Evolutionary conservation across 2,113 vertebrate genomes (phyloP), one percentile per base, ranked within the genome.

Genomic region (Pseudois nayaur): DNA sequence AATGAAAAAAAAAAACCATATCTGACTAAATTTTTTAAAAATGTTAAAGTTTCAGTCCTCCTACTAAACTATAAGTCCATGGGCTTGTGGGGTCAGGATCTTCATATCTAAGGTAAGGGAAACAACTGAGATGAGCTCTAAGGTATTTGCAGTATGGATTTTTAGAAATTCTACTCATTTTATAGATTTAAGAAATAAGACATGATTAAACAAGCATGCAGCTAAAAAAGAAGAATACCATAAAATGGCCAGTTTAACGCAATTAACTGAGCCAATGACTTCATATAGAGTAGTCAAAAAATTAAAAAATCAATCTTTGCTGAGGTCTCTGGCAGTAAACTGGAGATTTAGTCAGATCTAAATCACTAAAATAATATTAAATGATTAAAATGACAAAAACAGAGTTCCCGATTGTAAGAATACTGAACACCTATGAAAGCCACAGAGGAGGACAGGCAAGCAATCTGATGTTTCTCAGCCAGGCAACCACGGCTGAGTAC

Each of bases 331-430:
- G n/a, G 29, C 15, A 60, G 40, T 83, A 95, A 94, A 91, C 86
- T 29, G 91, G 85, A 95, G 43, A 84, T 50, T 94, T 59, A 60
- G 45, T 87, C 71, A 83, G 88, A 91, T 52, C 89, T 81, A 76
- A 96, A 57, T 82, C 92, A 86, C 40, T 88, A 55, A 95, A 94
- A 74, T 67, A 62, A 67, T 31, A 76, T 19, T 91, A 95, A 94
- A 59, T 59, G 31, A 78, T 52, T 82, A 89, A 85, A 97, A 88
- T 54, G 40, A 94, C 13, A 95, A 94, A 96, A 81, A 17, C 3
- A 62, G 3, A 62, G n/a, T 87, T 33, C 87, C 86, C 90, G 81
- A 21, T 84, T 82, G 27, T 62, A 96, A 95, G 25, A 13, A 12
- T 76, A 79, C 13, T 19, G 87, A 91, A 45, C 6, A 74, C 54